Evolutionary conservation across 2,797 vertebrate species (phyloP), one percentile per base, ranked within the genome.

Genomic region (Coilia nasus): DNA sequence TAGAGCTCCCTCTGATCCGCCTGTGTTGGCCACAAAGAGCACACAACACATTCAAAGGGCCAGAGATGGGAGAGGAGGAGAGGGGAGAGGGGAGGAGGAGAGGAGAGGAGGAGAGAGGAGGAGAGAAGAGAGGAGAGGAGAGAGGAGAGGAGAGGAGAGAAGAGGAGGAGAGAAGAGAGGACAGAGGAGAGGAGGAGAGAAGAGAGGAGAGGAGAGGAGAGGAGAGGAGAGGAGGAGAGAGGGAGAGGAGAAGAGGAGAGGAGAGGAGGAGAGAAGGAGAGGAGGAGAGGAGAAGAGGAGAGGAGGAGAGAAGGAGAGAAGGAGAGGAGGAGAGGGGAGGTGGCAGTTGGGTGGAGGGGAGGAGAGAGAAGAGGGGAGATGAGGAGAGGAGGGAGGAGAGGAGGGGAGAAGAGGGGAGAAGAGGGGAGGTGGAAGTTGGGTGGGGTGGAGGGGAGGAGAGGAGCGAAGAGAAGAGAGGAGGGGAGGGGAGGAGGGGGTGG

Each of bases 1-100:
- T 67, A 82, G 82, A 86, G 28, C 17, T 78, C 54, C 54, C 78
- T 82, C 80, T 90, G 87, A 87, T 88, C 84, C 31, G 83, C 23
- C 83, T 82, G 80, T 86, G 86, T 41, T 67, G 9, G 25, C 23
- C 62, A 41, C 28, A 75, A 75, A 75, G 67, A 83, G 82, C 67
- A 81, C 83, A 71, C 83, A 86, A 81, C 83, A 71, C 83, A 86
- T 75, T 75, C 31, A 54, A 6, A 54, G 50, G 50, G 12, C 50
- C 50, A 54, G 7, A 54, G 50, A 54, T 54, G 50, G 50, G 50
- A 54, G 50, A 9, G 50, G 12, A 54, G 12, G 50, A 9, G 50
- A 54, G 1, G 50, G 9, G 50, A 54, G 50, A 7, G 50, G 50
- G 7, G 50, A 9, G 50, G 2, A 54, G 50, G 2, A 54, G 14